Percentiles rank a stretch among this genome's conserved stretches.
Conservation (phyloP, 2,113 vertebrate species). For the Myrmophylax atrothorax region DNA sequence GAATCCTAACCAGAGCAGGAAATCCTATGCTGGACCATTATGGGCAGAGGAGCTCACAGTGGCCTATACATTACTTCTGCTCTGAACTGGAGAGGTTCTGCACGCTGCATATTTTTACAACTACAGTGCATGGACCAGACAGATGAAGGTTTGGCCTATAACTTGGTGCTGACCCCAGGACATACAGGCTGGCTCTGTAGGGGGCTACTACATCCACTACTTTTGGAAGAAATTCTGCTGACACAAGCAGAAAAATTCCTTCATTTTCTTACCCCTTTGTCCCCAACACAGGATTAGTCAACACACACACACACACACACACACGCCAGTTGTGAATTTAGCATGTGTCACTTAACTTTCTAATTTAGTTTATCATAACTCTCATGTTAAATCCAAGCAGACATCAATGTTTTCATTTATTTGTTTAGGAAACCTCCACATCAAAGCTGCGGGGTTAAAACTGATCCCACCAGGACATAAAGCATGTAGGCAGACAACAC, state of each 20-base stretch:
- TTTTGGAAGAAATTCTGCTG: slow-evolving; percentile 14
- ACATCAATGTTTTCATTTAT: background rate
- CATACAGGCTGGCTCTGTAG: background rate
- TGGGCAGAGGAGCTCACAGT: background rate
- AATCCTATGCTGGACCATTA: background rate
- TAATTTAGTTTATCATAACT: slow-evolving; percentile 7
- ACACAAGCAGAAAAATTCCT: background rate
- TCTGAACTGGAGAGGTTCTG: background rate
- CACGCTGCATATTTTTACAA: background rate
- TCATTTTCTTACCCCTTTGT: background rate
- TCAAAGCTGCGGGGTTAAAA: slow-evolving; percentile 18
- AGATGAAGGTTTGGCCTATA: background rate
- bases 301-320: background rate
- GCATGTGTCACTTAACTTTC: slow-evolving; percentile 5
- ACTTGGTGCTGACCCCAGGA: background rate
- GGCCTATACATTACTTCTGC: background rate
- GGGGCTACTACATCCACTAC: background rate
- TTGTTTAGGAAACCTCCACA: slow-evolving; percentile 26
- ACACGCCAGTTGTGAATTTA: background rate
- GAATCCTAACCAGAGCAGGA: slow-evolving; percentile 3
- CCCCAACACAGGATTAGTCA: background rate
- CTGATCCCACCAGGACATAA: background rate
- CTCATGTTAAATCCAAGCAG: slow-evolving; percentile 34
- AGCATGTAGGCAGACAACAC: background rate
- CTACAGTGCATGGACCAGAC: background rate